Evolutionary conservation across 2,888 invertebrate genomes (phyloP), one percentile per base, ranked within the genome.

Genomic region (Xestoiulus laeticollis): DNA sequence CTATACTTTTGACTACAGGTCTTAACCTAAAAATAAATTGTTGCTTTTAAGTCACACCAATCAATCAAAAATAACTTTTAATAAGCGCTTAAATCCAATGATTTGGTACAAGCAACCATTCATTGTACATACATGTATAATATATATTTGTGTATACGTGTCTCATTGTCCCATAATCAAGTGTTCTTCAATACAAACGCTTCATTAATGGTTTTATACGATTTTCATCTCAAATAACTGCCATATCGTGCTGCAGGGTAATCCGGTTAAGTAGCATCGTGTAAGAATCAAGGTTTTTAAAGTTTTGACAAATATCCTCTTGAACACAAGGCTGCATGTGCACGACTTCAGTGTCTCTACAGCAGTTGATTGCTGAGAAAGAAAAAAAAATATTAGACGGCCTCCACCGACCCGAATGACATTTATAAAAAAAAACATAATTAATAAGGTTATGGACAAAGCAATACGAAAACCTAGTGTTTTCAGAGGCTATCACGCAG

Each of bases 281-380:
- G 53, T 53, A 53, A 53, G 38, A 53, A 53, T 53, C 53, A 53
- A 53, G 53, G 53, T 53, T 53, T 38, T 53, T 53, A 53, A 19
- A 53, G 53, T 19, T 53, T 53, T 53, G 53, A 53, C 53, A 53
- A 53, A 53, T 53, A 53, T 53, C 53, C 53, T 53, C 53, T 53
- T 53, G n/a, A 53, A 53, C 53, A 53, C 53, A 53, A 53, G 53
- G 53, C 53, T 53, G n/a, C n/a, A n/a, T n/a, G 53, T 53, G 53
- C 53, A 53, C 53, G 53, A 53, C 53, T 53, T 5, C 53, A 16
- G 53, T 53, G 53, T 53, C 53, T 53, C 53, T 53, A 19, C 53
- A 53, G 19, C 53, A 5, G 53, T n/a, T 53, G 53, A 53, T 53
- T 53, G 53, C n/a, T 53, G 53, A 5, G 16, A 16, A 14, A n/a